Evolutionary conservation across 2,888 invertebrate species (phyloP), one percentile per base, ranked within the genome.

Genomic region (Branchinecta sandiegonensis): DNA sequence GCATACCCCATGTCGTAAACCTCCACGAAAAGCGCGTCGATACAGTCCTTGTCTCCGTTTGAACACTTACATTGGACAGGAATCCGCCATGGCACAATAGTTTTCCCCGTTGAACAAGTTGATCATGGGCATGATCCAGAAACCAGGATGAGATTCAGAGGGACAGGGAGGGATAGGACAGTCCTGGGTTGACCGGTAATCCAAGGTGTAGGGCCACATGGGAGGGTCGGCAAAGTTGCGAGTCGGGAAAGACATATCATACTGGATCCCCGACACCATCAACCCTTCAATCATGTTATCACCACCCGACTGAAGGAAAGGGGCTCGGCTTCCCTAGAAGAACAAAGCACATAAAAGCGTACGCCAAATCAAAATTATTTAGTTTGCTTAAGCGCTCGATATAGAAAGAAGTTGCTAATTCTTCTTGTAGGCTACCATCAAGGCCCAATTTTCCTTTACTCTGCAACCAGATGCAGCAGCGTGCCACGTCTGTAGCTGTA

Each of bases 161-260:
- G 86, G 85, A 74, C 86, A 86, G 0, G 80, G 80, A 0, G 77
- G 79, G 13, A 83, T 78, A 9, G 77, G 73, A 69, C 86, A 86
- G 70, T 83, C 82, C 72, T 75, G 75, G 46, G 66, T 79, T 0
- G 82, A 80, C 1, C 75, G 75, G 72, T 82, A 84, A 74, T 88
- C 83, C 68, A 86, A 75, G 1, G 86, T 86, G 76, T 87, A 88
- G 0, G 88, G 88, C 83, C 84, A 87, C 1, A 84, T 75, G 17
- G 81, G 82, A 47, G 81, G 80, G 68, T 78, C 72, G 11, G 76
- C 76, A 70, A 75, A 80, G 0, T 72, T 72, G 23, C 77, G 76
- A 0, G 84, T 82, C 0, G 84, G 80, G 47, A 47, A 66, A 9
- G 47, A 66, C 69, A 81, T 81, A 74, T 87, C 87, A 74, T 86